Evolutionary conservation across 2,797 vertebrate species (phyloP), one percentile per base, ranked within the genome.

Genomic region (Sebastes taczanowskii): DNA sequence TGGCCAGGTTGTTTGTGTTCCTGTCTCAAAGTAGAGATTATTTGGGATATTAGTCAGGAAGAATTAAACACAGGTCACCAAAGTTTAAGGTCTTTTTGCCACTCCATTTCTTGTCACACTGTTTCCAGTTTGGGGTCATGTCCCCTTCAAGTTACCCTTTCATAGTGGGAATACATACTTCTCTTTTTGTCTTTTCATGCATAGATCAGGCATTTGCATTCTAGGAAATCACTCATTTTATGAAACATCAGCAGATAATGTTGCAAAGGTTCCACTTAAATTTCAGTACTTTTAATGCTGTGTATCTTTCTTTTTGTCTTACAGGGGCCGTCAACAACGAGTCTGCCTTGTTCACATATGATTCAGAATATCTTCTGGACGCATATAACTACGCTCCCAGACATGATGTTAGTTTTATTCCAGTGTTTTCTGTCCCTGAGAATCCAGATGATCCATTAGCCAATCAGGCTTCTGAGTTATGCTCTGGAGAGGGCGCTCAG

Each of bases 291-390:
- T 53, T 20, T 13, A 9, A 32, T 38, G 4, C 0, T 30, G 42
- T 72, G 5, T 60, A 0, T 53, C 1, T 35, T 52, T 64, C 3
- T 75, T 76, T 58, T 30, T 88, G 4, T 91, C 34, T 85, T 73
- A 1, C 90, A 99, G 98, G 98, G 98, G 94, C 96, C 0, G 71
- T 98, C 72, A 49, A 78, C 60, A 97, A 96, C 4, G 10, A 80
- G 11, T 97, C 95, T 2, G 96, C 98, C 11, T 94, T 99, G 80
- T 97, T 99, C 81, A 98, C 98, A 3, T 99, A 99, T 0, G 98
- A 99, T 89, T 96, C 96, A 0, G 34, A 81, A 23, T 77, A 81
- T 53, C 92, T 99, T 78, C 70, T 97, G 86, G 81, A 96, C 7
- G 88, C 88, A 52, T 99, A 96, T 86, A 86, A 87, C 61, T 69